Conservation (phyloP, 2,797 vertebrate species). For the Petrocephalus sullivani region DNA sequence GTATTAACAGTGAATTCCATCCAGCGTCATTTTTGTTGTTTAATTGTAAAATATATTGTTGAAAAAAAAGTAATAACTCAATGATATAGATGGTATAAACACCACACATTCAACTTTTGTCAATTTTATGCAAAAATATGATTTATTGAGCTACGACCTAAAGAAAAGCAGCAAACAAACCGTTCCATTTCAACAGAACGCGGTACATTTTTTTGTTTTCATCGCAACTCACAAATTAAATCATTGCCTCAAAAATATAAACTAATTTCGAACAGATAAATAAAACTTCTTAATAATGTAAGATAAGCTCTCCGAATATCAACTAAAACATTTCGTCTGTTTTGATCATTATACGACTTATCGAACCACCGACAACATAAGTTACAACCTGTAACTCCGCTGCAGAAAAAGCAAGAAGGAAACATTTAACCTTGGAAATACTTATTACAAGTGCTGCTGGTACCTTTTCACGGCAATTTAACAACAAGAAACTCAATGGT, state of each 20-base stretch:
- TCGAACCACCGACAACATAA: neutral
- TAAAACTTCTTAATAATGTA: neutral
- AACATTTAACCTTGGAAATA: neutral
- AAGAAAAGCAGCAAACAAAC: neutral
- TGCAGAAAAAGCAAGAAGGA: neutral
- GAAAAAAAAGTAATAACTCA: neutral
- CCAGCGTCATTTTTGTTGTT: neutral
- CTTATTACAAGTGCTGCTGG: neutral
- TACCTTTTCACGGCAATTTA: neutral
- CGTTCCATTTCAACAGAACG: neutral
- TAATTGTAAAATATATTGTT: neutral
- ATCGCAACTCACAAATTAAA: neutral
- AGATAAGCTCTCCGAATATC: neutral
- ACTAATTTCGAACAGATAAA: neutral
- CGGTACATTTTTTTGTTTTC: neutral
- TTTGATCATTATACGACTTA: neutral
- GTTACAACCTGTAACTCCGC: neutral
- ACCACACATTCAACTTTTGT: neutral
- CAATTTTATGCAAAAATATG: slow-evolving; percentile 4
- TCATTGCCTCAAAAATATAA: neutral
- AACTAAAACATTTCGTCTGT: neutral
- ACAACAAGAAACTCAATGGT: neutral
- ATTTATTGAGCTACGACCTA: neutral
- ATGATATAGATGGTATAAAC: neutral
- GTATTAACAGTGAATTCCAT: neutral